Evolutionary conservation across 2,797 vertebrate genomes (phyloP).

Genomic region (Typhlichthys subterraneus): DNA sequence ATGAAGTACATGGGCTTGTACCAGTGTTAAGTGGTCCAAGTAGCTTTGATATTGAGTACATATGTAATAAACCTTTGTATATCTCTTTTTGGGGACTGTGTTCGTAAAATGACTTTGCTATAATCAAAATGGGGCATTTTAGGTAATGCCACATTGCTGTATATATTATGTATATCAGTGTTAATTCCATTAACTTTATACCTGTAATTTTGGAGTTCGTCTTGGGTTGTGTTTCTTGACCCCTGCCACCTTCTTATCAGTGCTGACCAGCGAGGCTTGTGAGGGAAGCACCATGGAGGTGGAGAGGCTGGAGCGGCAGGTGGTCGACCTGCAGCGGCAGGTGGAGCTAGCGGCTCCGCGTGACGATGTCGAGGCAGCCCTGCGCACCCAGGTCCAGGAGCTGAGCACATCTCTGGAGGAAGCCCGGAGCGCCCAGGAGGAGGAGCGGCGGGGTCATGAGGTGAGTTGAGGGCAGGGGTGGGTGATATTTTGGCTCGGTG

Average conservation of each 20-base stretch:
- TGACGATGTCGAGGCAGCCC: slow-evolving; percentile 1
- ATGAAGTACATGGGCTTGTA: too few relatives aligned
- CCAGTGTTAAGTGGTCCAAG: too few relatives aligned
- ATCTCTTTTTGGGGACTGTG: too few relatives aligned
- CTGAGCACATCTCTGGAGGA: slow-evolving; percentile 65
- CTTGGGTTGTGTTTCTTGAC: neutral
- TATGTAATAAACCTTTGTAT: too few relatives aligned
- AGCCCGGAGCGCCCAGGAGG: slow-evolving; percentile 51
- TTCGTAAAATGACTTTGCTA: too few relatives aligned
- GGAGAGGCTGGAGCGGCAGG: slow-evolving; percentile 27
- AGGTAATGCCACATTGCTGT: too few relatives aligned
- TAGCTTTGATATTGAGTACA: too few relatives aligned
- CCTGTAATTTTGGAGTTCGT: neutral
- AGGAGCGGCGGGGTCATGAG: slow-evolving; percentile 6
- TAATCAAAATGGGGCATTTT: too few relatives aligned
- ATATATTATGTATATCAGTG: too few relatives aligned
- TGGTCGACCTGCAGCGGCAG: slow-evolving; percentile 22
- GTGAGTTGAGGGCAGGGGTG: neutral
- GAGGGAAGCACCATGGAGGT: slow-evolving; percentile 56
- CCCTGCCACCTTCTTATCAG: neutral
- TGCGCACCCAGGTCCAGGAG: slow-evolving; percentile 30
- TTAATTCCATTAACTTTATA: neutral
- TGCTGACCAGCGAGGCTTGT: slow-evolving; percentile 17
- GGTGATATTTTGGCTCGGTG: too few relatives aligned
- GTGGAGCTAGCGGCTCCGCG: neutral